Base-by-base conservation (phyloP, 1,140 invertebrate species). In the Scylla paramamosain region DNA sequence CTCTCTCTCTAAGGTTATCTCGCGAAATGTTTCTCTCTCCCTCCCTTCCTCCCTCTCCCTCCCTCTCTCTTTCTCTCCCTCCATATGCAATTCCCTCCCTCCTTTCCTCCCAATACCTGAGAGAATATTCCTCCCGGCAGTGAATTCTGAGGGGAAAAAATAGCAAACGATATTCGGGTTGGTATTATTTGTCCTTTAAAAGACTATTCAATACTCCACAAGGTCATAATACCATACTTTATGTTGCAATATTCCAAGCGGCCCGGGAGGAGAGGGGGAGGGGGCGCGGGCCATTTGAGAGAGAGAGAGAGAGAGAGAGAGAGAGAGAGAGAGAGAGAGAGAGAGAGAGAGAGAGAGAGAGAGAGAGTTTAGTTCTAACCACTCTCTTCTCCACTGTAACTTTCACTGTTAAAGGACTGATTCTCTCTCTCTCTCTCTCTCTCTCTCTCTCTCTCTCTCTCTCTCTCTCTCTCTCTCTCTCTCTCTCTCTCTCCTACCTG, bases 151-250 rank as follows among this genome's bases (percentile, higher is more conserved):
- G 6, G 52, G 52, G 52, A 59, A 59, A 59, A 59, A 59, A 59
- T 59, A 59, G 3, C 52, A 92, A 92, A 77, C 91, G 48, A 77
- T 92, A 92, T 92, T 92, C 29, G 91, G 91, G 91, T 77, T 67
- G 32, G 91, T 92, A 92, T 92, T 92, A 92, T 92, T 92, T 92
- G 91, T 92, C 91, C 52, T 92, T 92, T 92, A 82, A 77, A 92
- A 92, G 91, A 32, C 52, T 92, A 77, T 92, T 92, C 91, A 92
- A 92, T 92, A 92, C 77, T 92, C 91, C 91, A 92, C 67, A 82
- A 82, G 52, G 28, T 77, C 91, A 92, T 92, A 92, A 92, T 92
- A 92, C 67, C 67, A 32, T 92, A 82, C 31, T 92, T 92, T 92
- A 92, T 77, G 91, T 20, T 77, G 46, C 91, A 92, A 92, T 92